Evolutionary conservation across 1,140 invertebrate genomes (phyloP).

Genomic region (Lasioglossum baleicum): DNA sequence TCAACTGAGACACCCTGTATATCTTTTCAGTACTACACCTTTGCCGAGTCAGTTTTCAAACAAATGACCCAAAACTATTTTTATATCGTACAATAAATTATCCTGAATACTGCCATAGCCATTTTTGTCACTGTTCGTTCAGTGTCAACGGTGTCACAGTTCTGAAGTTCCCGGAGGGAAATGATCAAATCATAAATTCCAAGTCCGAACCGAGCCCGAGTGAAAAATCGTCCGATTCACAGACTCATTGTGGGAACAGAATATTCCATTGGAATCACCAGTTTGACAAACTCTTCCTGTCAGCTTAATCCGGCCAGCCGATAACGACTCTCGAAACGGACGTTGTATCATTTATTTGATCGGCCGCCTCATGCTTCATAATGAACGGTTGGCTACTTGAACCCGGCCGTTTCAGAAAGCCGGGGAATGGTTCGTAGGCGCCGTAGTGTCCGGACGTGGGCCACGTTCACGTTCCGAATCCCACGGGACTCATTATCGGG

Average conservation of each 20-base stretch:
- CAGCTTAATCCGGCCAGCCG: neutral
- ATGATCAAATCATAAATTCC: too few relatives aligned
- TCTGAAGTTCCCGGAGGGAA: too few relatives aligned
- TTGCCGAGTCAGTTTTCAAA: too few relatives aligned
- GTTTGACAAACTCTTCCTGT: neutral
- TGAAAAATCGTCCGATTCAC: neutral
- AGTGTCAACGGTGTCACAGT: too few relatives aligned
- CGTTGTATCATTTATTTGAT: neutral
- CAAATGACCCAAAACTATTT: too few relatives aligned
- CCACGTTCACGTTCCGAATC: neutral
- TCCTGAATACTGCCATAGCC: too few relatives aligned
- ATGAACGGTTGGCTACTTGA: constrained; percentile 1
- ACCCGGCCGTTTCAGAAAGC: neutral
- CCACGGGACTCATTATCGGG: neutral
- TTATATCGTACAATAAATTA: too few relatives aligned
- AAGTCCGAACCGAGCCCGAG: too few relatives aligned
- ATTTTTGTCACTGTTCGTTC: too few relatives aligned
- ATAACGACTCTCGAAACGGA: neutral
- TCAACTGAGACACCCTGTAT: too few relatives aligned
- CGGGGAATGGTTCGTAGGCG: neutral
- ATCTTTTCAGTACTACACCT: too few relatives aligned
- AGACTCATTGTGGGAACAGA: neutral
- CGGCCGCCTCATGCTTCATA: neutral
- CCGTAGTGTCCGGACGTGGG: neutral
- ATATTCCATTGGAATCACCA: neutral